A percentile compares a stretch with the other conserved stretches of the same genome.
Conservation (phyloP, 2,113 vertebrate species). For the Siniperca knerii region DNA sequence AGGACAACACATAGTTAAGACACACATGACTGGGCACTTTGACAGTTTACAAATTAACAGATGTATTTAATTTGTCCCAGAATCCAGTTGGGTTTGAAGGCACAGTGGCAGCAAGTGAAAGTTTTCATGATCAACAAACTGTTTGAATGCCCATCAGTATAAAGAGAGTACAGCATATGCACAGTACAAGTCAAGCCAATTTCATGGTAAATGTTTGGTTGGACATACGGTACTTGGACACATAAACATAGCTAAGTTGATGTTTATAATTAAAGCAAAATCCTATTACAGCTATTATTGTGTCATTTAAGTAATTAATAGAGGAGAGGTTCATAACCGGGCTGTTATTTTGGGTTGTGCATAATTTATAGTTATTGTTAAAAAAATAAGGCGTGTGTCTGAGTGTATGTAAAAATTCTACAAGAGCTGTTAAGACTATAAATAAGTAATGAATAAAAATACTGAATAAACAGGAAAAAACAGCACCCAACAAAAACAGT, state of each 20-base stretch:
- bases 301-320: constrained; percentile 41
- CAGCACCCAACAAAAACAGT: background rate
- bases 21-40: constrained; percentile 35
- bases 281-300: constrained; percentile 4
- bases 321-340: constrained; percentile 32
- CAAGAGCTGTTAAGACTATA: background rate
- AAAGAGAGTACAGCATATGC: background rate
- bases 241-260: background rate
- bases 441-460: constrained; percentile 40
- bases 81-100: constrained; percentile 25
- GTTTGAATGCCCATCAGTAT: background rate
- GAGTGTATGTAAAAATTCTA: background rate
- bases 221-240: background rate
- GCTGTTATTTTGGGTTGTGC: constrained; percentile 38
- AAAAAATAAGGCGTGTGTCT: constrained; percentile 15
- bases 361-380: constrained; percentile 50
- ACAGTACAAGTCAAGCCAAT: background rate
- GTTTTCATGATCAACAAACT: constrained; percentile 23
- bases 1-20: constrained; percentile 28
- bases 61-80: constrained; percentile 42
- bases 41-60: constrained; percentile 53
- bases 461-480: constrained; percentile 6
- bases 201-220: background rate
- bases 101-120: background rate
- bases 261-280: constrained; percentile 25